Evolutionary conservation across 2,888 invertebrate genomes (phyloP).

Genomic region (Panopea generosa): DNA sequence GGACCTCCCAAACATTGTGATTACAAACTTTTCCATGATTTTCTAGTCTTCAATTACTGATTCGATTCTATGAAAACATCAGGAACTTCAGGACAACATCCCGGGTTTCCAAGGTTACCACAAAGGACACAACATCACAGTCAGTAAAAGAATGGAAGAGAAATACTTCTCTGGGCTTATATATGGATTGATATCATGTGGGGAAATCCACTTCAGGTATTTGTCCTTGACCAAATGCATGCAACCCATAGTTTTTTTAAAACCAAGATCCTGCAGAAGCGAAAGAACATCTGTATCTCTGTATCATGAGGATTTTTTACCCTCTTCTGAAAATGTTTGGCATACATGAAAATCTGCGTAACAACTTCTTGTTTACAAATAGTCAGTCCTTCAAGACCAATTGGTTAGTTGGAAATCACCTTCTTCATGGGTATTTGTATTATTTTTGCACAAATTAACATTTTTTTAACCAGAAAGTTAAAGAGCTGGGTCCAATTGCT

Average conservation of each 20-base stretch:
- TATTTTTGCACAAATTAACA: conserved; percentile 2
- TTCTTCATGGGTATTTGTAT: conserved; percentile 6
- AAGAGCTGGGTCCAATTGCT: conserved; percentile 59
- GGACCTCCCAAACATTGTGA: conserved; percentile 64
- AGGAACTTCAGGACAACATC: conserved; percentile 50
- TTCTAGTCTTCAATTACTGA: conserved; percentile 37
- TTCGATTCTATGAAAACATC: conserved; percentile 33
- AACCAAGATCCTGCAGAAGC: conserved; percentile 26
- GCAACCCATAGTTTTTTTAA: conserved; percentile 21
- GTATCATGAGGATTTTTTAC: conserved; percentile 34
- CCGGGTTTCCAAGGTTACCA: conserved; percentile 67
- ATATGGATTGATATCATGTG: conserved; percentile 48
- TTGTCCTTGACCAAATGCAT: conserved; percentile 56
- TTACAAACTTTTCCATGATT: conserved; percentile 57
- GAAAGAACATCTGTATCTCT: conserved; percentile 36
- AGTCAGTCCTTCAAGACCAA: conserved; percentile 9
- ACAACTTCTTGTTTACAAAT: conserved; percentile 38
- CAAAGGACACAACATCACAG: conserved; percentile 58
- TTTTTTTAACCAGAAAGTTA: conserved; percentile 50
- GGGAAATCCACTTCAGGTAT: conserved; percentile 52
- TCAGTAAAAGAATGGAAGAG: conserved; percentile 69
- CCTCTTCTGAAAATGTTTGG: conserved; percentile 25
- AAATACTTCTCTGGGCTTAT: conserved; percentile 49
- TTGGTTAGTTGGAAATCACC: conserved; percentile 2
- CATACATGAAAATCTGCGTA: conserved; percentile 35